A percentile compares a stretch with the other conserved stretches of the same genome.
Evolutionary conservation across 37 sponge, comb jelly and placozoan species (phyloP).

Genomic region (Spongilla lacustris): DNA sequence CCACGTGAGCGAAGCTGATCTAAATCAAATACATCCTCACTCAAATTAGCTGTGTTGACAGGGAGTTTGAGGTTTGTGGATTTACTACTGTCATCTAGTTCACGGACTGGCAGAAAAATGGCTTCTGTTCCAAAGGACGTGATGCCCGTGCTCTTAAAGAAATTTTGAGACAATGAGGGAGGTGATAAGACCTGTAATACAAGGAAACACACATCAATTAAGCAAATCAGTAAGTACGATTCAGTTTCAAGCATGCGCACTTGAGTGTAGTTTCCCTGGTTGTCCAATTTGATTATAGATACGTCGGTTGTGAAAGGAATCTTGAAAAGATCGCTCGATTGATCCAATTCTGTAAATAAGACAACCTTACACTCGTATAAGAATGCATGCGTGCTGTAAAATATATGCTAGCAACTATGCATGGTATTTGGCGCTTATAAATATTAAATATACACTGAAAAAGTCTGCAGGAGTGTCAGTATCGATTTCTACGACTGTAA

Average conservation of each 20-base stretch:
- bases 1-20: neutral
- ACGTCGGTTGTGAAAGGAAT: conserved; percentile 8
- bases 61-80: too few relatives aligned
- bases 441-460: too few relatives aligned
- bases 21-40: neutral
- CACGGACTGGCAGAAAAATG: neutral
- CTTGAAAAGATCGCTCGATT: neutral
- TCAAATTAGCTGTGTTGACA: too few relatives aligned
- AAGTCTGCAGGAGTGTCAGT: too few relatives aligned
- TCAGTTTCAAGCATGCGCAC: neutral
- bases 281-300: conserved; percentile 1
- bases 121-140: conserved; percentile 3
- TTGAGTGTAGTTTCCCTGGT: neutral
- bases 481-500: too few relatives aligned
- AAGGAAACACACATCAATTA: neutral
- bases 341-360: neutral
- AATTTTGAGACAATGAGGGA: neutral
- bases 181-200: neutral
- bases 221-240: neutral
- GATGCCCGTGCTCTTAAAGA: neutral
- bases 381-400: too few relatives aligned
- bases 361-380: too few relatives aligned
- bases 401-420: too few relatives aligned
- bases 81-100: too few relatives aligned
- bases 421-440: too few relatives aligned